Evolutionary conservation across 1,140 invertebrate genomes (phyloP).

Genomic region (Aphis gossypii): DNA sequence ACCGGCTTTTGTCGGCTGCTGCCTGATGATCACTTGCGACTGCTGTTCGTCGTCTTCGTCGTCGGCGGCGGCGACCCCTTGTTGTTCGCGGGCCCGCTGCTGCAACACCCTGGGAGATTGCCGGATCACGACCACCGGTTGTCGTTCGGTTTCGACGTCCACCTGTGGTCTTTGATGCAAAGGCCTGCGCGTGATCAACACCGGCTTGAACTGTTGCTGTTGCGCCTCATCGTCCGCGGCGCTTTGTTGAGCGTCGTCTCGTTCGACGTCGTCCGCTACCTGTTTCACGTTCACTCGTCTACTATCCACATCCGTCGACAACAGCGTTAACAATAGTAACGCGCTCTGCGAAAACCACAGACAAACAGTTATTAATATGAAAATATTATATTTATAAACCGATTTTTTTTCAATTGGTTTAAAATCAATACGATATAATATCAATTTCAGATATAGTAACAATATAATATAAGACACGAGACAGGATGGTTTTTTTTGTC

Average conservation of each 20-base stretch:
- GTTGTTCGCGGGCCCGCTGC: background rate
- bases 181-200: slow-evolving; percentile 57
- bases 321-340: slow-evolving; percentile 43
- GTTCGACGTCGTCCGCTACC: slow-evolving; percentile 53
- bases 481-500: too few species aligned
- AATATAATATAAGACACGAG: background rate
- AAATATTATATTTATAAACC: background rate
- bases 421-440: background rate
- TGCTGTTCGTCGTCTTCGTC: background rate
- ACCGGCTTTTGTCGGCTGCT: background rate
- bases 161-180: background rate
- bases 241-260: slow-evolving; percentile 60
- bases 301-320: slow-evolving; percentile 1
- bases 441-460: background rate
- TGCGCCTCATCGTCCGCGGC: slow-evolving; percentile 64
- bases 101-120: slow-evolving; percentile 17
- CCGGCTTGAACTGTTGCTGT: slow-evolving; percentile 61
- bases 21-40: background rate
- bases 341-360: slow-evolving; percentile 24
- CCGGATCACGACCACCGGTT: background rate
- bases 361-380: background rate
- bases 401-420: background rate
- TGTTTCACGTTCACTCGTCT: slow-evolving; percentile 42
- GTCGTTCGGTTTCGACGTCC: slow-evolving; percentile 7
- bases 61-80: background rate